phyloP scores from a whole-genome alignment of 2,888 invertebrate genomes.

The Erebia palarica region DNA sequence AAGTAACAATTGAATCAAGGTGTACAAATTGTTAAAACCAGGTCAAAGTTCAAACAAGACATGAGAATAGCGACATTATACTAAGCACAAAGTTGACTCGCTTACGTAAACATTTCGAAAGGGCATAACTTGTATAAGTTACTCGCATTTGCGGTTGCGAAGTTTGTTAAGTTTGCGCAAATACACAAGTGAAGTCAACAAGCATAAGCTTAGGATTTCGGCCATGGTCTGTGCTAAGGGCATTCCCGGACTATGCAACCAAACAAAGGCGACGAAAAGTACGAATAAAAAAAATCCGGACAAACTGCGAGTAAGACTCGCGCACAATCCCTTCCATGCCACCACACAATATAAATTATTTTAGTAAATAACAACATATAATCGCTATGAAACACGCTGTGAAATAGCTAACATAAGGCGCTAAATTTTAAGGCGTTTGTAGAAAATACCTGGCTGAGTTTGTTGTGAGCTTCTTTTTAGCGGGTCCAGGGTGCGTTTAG shows the following conservation, averaged over 20 bases:
- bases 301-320: too few relatives aligned
- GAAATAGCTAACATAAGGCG: too few relatives aligned
- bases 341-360: too few relatives aligned
- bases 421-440: too few relatives aligned
- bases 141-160: constrained; percentile 32
- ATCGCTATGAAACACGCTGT: too few relatives aligned
- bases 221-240: constrained; percentile 25
- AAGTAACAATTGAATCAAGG: neutral
- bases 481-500: too few relatives aligned
- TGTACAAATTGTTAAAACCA: neutral
- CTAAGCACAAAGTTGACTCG: constrained; percentile 24
- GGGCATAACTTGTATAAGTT: constrained; percentile 25
- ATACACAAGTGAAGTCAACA: constrained; percentile 34
- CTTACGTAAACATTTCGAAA: constrained; percentile 26
- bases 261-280: neutral
- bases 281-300: too few relatives aligned
- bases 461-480: too few relatives aligned
- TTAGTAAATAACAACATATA: too few relatives aligned
- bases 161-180: constrained; percentile 29
- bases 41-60: constrained; percentile 9
- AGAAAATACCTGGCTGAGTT: too few relatives aligned
- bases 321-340: too few relatives aligned
- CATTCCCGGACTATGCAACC: neutral
- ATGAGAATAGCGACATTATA: constrained; percentile 6
- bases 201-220: constrained; percentile 30